A percentile compares a stretch with the other conserved stretches of the same genome.
These are phyloP conservation scores for Pegoplata infirma DNA, from an alignment of 2,888 invertebrate species.

Conservation along the genomic window DNA sequence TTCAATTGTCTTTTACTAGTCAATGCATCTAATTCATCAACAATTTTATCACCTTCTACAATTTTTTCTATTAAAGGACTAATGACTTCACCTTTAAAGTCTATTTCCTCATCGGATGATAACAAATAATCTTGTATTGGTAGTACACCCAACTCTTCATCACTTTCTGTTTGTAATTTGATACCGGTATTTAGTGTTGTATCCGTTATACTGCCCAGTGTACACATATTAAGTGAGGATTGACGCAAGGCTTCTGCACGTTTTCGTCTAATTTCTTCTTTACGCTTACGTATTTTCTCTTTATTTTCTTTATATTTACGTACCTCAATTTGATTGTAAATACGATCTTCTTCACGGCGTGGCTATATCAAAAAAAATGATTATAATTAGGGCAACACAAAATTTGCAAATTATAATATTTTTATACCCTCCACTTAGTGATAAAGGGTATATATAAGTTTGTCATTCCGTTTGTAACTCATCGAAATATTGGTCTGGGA, in stretches of 20 bases:
- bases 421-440: too few relatives aligned
- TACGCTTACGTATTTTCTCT: constrained; percentile 84
- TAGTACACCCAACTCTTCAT: constrained; percentile 54
- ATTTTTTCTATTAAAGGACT: constrained; percentile 70
- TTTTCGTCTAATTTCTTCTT: constrained; percentile 70
- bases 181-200: constrained; percentile 25
- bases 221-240: constrained; percentile 55
- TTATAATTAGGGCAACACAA: too few relatives aligned
- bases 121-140: constrained; percentile 72
- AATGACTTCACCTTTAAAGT: constrained; percentile 67
- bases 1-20: constrained; percentile 69
- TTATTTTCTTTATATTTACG: constrained; percentile 89
- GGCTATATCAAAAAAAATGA: constrained; percentile 84
- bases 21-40: constrained; percentile 74
- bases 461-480: too few relatives aligned
- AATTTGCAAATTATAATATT: too few relatives aligned
- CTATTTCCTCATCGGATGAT: constrained; percentile 72
- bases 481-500: too few relatives aligned
- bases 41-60: constrained; percentile 72
- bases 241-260: constrained; percentile 62
- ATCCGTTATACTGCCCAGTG: constrained; percentile 56
- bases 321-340: constrained; percentile 84
- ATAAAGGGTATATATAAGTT: too few relatives aligned
- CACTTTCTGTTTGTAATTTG: constrained; percentile 54
- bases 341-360: constrained; percentile 87